A percentile compares a stretch with the other conserved stretches of the same genome.
Conservation (phyloP, 2,797 vertebrate species). For the Enteromius viviparus region DNA sequence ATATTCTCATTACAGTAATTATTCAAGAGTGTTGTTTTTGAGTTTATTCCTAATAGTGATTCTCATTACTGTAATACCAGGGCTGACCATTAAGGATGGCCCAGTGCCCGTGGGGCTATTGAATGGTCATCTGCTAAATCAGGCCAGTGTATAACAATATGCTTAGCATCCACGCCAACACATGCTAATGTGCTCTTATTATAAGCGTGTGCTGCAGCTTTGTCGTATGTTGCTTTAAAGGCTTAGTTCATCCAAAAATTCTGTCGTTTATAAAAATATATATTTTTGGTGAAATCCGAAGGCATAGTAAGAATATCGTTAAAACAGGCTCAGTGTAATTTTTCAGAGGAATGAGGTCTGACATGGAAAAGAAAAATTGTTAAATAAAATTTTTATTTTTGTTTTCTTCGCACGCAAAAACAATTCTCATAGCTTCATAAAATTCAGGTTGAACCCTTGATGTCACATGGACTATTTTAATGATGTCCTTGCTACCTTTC, state of each 20-base stretch:
- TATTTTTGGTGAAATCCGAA: no score
- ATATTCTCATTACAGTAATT: background rate
- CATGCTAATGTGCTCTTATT: no score
- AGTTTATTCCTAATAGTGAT: constrained; percentile 1
- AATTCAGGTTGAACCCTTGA: background rate
- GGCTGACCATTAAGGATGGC: background rate
- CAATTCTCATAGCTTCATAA: no score
- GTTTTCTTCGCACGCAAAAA: background rate
- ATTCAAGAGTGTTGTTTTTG: background rate
- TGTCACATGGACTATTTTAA: background rate
- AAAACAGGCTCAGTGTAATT: background rate
- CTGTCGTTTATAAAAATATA: background rate
- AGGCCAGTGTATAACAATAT: background rate
- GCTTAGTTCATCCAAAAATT: no score
- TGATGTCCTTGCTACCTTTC: background rate
- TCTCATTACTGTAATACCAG: constrained; percentile 1
- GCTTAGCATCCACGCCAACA: background rate
- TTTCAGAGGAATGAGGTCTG: background rate
- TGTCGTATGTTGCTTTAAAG: background rate
- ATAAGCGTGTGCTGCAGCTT: background rate
- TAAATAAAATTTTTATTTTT: background rate
- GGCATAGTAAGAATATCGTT: background rate
- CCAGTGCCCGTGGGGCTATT: background rate
- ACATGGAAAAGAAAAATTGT: background rate
- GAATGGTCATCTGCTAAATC: background rate